Evolutionary conservation across 2,797 vertebrate genomes (phyloP), one percentile per base, ranked within the genome.

Genomic region (Numenius phaeopus): DNA sequence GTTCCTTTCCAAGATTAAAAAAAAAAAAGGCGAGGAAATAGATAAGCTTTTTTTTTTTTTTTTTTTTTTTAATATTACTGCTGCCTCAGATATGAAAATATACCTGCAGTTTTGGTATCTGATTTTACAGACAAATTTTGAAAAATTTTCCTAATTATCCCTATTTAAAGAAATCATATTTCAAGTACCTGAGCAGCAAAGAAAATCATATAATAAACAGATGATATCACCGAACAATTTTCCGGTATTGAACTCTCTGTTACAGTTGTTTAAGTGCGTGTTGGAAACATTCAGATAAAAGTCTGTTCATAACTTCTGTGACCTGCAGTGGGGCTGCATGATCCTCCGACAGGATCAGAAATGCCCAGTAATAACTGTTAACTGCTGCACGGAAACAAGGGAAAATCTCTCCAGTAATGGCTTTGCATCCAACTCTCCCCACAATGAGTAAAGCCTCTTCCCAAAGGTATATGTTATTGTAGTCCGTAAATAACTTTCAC

Each of bases 101-200:
- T 16, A 40, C 34, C 39, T 7, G 5, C 49, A 19, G 40, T 92
- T 91, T 95, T 81, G 49, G 70, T 86, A 37, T 52, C 2, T 2
- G 50, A 55, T 83, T 88, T 95, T 93, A 26, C 55, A 85, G 72
- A 71, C 8, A 61, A 58, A 52, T 78, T 26, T 70, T 72, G 64
- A 26, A 4, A 72, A 3, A 16, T 96, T 88, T 87, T 61, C 59
- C 62, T 77, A 70, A 87, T 59, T 71, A 40, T 66, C 4, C 8
- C 14, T 83, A 34, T 70, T 97, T 90, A 78, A 96, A 82, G 52
- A 79, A 96, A 88, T 42, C 61, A 16, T 89, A 23, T 83, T 4
- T 89, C 2, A 3, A 67, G 37, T 49, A 82, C 21, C 46, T 59
- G 9, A 82, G 42, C 64, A 88, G 73, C 22, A 69, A 92, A 69